Base-by-base conservation (phyloP, 2,888 invertebrate species). In the Hydropsyche betteni region DNA sequence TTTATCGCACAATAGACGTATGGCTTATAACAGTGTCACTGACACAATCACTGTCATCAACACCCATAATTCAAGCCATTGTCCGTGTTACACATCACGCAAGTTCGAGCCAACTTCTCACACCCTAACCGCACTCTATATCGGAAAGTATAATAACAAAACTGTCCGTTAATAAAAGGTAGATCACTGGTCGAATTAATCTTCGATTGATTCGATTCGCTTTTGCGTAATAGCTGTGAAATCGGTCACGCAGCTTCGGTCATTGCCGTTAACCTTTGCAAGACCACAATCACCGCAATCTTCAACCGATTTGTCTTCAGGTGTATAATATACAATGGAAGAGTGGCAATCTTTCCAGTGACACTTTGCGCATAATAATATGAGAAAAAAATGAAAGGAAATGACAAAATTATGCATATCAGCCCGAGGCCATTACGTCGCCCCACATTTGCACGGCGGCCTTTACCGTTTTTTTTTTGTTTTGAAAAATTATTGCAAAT, bases 351-450 rank as follows among this genome's bases (percentile, higher is more conserved):
- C 44, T 44, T 55, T 4, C 12, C 14, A 55, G 55, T 14, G 55
- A 55, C 55, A n/a, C 55, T 55, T 55, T 4, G 55, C 14, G n/a
- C 55, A 16, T 55, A 55, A 16, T 55, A 55, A 55, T n/a, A 6
- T 4, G 55, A 14, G 44, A 8, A 44, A 44, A 44, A 44, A 44
- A 44, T 44, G 44, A 44, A 44, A 44, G 44, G 44, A 64, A 64
- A 64, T 34, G 64, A 64, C 36, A 24, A 64, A 64, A 64, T 64
- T 64, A 64, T 64, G 64, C 64, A 64, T 64, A 64, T 64, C 64
- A 36, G 36, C 44, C 44, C 44, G 44, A 10, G 44, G 44, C 64
- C 33, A 36, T 64, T n/a, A 12, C 36, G 64, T 36, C 34, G 24
- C 64, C 36, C 24, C 24, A 34, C 34, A 24, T 44, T 44, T 36